phyloP scores from a whole-genome alignment of 1,140 invertebrate genomes.

The Drosophila parvula region DNA sequence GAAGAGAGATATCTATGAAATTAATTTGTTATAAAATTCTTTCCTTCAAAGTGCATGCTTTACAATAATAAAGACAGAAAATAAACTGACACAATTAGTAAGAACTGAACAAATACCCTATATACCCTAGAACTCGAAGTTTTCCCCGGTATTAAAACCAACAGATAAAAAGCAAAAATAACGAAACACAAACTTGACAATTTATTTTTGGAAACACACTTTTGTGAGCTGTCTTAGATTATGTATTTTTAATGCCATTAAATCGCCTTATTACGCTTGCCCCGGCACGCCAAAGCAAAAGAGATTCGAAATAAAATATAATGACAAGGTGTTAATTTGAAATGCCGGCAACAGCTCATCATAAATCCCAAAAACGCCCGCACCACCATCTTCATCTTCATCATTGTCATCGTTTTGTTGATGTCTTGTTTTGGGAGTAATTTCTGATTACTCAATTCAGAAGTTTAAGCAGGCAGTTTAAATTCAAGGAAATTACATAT shows the following conservation, averaged over 20 bases:
- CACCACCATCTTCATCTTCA: conserved; percentile 6
- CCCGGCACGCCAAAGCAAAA: background rate
- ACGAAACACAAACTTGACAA: conserved; percentile 43
- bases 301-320: conserved; percentile 26
- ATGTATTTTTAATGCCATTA: conserved; percentile 53
- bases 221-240: conserved; percentile 51
- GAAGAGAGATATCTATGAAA: background rate
- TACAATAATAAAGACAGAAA: background rate
- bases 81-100: background rate
- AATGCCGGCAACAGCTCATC: conserved; percentile 22
- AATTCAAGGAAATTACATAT: background rate
- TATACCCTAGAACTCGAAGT: background rate
- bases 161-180: conserved; percentile 5
- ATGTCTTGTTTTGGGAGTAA: conserved; percentile 25
- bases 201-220: conserved; percentile 63
- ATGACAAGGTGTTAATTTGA: conserved; percentile 62
- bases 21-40: background rate
- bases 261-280: conserved; percentile 42
- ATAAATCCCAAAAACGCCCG: conserved; percentile 10
- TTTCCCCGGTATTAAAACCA: background rate
- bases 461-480: background rate
- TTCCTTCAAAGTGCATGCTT: background rate
- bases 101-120: background rate
- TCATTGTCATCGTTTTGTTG: conserved; percentile 19
- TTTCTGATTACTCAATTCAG: conserved; percentile 24